phyloP scores from a whole-genome alignment of 2,113 vertebrate genomes.

The Scartelaos histophorus region DNA sequence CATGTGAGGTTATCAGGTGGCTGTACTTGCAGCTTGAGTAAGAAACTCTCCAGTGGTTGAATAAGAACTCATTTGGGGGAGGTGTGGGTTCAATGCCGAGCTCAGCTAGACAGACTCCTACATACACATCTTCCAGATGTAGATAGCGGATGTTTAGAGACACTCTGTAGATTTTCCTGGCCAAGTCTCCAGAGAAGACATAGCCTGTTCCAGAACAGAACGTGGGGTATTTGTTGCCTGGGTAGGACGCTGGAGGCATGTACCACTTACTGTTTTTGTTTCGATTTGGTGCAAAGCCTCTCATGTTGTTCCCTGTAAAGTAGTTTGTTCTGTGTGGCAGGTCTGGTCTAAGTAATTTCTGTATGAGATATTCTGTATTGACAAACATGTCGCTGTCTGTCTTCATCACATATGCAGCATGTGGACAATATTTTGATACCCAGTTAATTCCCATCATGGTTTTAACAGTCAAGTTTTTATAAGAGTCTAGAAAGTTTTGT shows the following conservation, averaged over 20 bases:
- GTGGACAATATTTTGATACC: slow-evolving; percentile 88
- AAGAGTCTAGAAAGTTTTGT: slow-evolving; percentile 92
- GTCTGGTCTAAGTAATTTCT: slow-evolving; percentile 88
- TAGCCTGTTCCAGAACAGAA: slow-evolving; percentile 98
- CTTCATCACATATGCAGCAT: slow-evolving; percentile 91
- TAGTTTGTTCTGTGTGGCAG: slow-evolving; percentile 82
- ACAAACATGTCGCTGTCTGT: slow-evolving; percentile 98
- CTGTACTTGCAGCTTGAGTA: slow-evolving; percentile 98
- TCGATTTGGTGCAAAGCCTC: slow-evolving; percentile 87
- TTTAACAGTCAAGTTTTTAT: slow-evolving; percentile 95
- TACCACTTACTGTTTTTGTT: slow-evolving; percentile 98
- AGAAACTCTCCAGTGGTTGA: slow-evolving; percentile 97
- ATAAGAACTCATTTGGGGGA: slow-evolving; percentile 91
- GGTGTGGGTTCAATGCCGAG: slow-evolving; percentile 87
- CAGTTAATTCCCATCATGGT: slow-evolving; percentile 98
- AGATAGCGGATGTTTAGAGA: slow-evolving; percentile 85
- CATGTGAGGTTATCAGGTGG: slow-evolving; percentile 95
- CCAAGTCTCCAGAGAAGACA: slow-evolving; percentile 93
- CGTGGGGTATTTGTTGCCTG: slow-evolving; percentile 88
- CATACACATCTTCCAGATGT: slow-evolving; percentile 95
- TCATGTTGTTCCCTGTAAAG: slow-evolving; percentile 94
- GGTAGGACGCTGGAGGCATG: slow-evolving; percentile 90
- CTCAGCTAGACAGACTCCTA: slow-evolving; percentile 92
- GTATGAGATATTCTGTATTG: slow-evolving; percentile 93
- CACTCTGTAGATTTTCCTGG: slow-evolving; percentile 86